phyloP scores from a whole-genome alignment of 2,797 vertebrate genomes.

The Phaenicophaeus curvirostris region DNA sequence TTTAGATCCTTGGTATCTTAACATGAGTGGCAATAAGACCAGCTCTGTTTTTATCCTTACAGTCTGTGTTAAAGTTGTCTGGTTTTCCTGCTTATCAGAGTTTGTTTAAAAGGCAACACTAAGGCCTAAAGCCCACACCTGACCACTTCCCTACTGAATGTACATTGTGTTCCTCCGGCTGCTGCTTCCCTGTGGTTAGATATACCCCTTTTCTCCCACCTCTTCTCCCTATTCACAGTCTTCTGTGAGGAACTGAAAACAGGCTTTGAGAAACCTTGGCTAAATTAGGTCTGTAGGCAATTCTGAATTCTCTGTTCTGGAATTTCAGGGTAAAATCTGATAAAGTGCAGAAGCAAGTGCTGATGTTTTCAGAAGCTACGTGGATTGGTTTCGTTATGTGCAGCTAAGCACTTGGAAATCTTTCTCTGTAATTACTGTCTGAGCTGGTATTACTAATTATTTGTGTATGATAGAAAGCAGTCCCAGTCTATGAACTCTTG shows the following conservation, averaged over 20 bases:
- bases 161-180: neutral
- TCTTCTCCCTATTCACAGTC: neutral
- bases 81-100: neutral
- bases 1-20: neutral
- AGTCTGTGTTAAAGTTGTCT: neutral
- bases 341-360: neutral
- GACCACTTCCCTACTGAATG: neutral
- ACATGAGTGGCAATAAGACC: neutral
- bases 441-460: constrained; percentile 43
- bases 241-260: constrained; percentile 10
- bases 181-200: neutral
- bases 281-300: neutral
- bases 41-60: neutral
- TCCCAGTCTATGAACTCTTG: constrained; percentile 42
- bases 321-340: constrained; percentile 37
- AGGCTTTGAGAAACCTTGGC: neutral
- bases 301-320: neutral
- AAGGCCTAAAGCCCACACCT: neutral
- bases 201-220: neutral
- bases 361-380: neutral
- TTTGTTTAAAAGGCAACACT: neutral
- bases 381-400: constrained; percentile 1
- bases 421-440: neutral
- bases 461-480: constrained; percentile 36
- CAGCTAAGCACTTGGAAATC: constrained; percentile 24